Base-by-base conservation (phyloP, 2,797 vertebrate species). In the Sebastes hubbsi region DNA sequence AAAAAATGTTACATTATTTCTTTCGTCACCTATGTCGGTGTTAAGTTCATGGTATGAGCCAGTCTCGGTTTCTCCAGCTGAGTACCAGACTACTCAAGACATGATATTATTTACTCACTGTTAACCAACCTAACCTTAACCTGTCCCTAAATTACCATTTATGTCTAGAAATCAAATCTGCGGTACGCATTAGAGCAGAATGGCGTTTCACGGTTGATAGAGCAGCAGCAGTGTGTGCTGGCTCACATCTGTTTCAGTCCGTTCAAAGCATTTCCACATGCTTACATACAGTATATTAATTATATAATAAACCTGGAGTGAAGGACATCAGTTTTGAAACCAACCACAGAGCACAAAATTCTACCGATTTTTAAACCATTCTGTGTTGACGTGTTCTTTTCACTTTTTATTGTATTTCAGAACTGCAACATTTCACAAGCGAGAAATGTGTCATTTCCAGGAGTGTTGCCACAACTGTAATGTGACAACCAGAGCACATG, bases 401-500 rank as follows among this genome's bases (percentile, higher is more conserved):
- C 36, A 74, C 27, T 27, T 12, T 78, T 68, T 38, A 75, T 56
- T 81, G 29, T 66, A 36, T 71, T 54, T 77, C 36, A 46, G 12
- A 67, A 55, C 6, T 8, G 65, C 69, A 83, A 67, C 46, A 70
- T 78, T 74, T 86, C 83, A 80, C 54, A 73, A 61, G 72, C 2
- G 6, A 42, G 61, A 75, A 83, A 80, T 58, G 42, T 77, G 81
- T 77, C 68, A 67, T 49, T 64, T 87, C 30, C 59, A 56, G 32
- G 34, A 84, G 61, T 36, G 22, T 75, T 69, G 65, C 58, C 73
- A 61, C 69, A 80, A 70, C 55, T 69, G 38, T 83, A 67, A 85
- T 83, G 81, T 88, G 80, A 68, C 75, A 81, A 85, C 67, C n/a
- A 72, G 67, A 73, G 18, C 62, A 64, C 73, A 82, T 70, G 36